Base-by-base conservation (phyloP, 1,140 invertebrate species). In the Lepidurus packardi region DNA sequence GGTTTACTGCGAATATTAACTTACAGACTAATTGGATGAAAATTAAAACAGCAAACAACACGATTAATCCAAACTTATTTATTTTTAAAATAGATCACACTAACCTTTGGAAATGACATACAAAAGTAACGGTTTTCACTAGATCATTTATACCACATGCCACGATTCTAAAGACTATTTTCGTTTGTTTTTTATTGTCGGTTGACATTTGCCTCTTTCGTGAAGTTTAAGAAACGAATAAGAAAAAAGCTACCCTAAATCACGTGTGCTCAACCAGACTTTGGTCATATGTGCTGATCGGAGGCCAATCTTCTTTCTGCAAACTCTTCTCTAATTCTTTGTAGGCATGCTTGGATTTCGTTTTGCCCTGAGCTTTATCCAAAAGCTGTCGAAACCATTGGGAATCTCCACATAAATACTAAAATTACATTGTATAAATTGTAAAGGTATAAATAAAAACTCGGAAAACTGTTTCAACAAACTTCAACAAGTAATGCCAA, bases 401-500 rank as follows among this genome's bases (percentile, higher is more conserved):
- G n/a, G 45, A 43, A 77, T 77, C 45, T 16, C 25, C 45, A 34
- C 25, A 47, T 13, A 43, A 43, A 44, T 47, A 77, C 44, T 47
- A 21, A 25, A 47, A 34, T 16, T 10, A 6, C 10, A 16, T 6
- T 65, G n/a, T 34, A 47, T 16, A 43, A 76, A 73, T 65, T 42
- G 25, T 16, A 21, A 13, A 21, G 5, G 7, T 65, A 65, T 47
- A 24, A 24, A 9, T 16, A 13, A 65, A 9, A 47, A 34, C 34
- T 34, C 45, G 16, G 45, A 47, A 47, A 47, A 16, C 16, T 5
- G 45, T 74, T 42, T 74, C 47, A 43, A n/a, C 78, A 1, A 65
- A 81, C 79, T 73, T 81, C 80, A 21, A 81, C 25, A 9, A 78
- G 25, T 21, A 81, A 41, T 13, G 79, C 77, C 43, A 81, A n/a